Conservation (phyloP, 2,797 vertebrate species). For the Hoplostethus atlanticus region DNA sequence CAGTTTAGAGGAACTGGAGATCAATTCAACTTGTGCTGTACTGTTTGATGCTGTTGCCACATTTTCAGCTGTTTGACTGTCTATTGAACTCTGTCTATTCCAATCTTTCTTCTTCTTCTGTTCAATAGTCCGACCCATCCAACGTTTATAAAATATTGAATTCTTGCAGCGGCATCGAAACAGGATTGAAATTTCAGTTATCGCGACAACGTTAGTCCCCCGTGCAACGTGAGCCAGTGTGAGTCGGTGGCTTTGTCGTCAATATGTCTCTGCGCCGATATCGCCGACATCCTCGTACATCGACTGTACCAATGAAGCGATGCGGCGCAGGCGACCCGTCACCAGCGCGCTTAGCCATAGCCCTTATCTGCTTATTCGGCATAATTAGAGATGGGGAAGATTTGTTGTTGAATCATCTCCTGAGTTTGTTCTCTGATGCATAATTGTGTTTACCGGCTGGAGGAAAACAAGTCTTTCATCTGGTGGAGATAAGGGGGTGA, state of each 20-base stretch:
- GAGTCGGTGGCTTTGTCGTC: background rate
- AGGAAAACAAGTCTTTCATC: conserved; percentile 76
- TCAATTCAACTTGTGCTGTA: background rate
- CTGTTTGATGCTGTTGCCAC: too few species aligned
- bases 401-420: conserved; percentile 71
- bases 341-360: conserved; percentile 36
- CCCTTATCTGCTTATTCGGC: conserved; percentile 67
- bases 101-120: background rate
- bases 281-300: conserved; percentile 1
- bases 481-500: conserved; percentile 72
- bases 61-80: background rate
- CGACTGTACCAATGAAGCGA: conserved; percentile 25
- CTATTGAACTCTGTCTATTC: conserved; percentile 12
- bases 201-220: background rate
- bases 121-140: background rate
- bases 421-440: conserved; percentile 70
- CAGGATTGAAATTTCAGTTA: background rate
- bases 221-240: background rate
- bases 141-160: too few species aligned
- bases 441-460: conserved; percentile 78
- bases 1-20: background rate
- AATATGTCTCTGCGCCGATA: background rate
- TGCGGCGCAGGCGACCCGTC: conserved; percentile 45
- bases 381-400: conserved; percentile 77
- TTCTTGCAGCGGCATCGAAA: background rate